Evolutionary conservation across 1,140 invertebrate species (phyloP).

Genomic region (Scaptomyza montana): DNA sequence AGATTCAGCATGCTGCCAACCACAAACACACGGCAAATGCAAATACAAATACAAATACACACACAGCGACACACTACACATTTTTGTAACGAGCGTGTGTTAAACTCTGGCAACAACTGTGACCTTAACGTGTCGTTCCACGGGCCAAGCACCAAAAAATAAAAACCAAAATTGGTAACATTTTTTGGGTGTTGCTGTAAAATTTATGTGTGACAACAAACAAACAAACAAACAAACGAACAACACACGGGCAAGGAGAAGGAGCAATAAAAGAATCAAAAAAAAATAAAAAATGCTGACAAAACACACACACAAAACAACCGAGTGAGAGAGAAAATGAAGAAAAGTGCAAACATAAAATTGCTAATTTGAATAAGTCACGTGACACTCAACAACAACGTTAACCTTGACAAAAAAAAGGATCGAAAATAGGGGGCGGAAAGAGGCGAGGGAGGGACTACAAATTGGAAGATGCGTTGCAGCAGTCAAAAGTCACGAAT

Average conservation of each 20-base stretch:
- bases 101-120: constrained; percentile 3
- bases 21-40: not conserved
- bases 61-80: constrained; percentile 14
- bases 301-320: not conserved
- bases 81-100: constrained; percentile 9
- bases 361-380: constrained; percentile 80
- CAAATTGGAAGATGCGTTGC: constrained; percentile 36
- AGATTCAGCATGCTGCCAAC: constrained; percentile 57
- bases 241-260: not conserved
- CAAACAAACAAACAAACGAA: constrained; percentile 16
- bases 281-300: not conserved
- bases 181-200: constrained; percentile 46
- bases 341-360: constrained; percentile 73
- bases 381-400: constrained; percentile 58
- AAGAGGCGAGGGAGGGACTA: not conserved
- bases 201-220: constrained; percentile 52
- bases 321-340: not conserved
- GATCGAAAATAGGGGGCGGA: not conserved
- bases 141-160: constrained; percentile 14
- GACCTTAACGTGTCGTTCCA: constrained; percentile 27
- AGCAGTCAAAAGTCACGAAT: constrained; percentile 22
- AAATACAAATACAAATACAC: constrained; percentile 28
- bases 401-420: constrained; percentile 52
- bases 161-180: constrained; percentile 27
- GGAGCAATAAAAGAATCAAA: constrained; percentile 20